These are phyloP conservation scores for Drosophila paramelanica DNA, from an alignment of 2,888 invertebrate genomes.

Conservation along the genomic window DNA sequence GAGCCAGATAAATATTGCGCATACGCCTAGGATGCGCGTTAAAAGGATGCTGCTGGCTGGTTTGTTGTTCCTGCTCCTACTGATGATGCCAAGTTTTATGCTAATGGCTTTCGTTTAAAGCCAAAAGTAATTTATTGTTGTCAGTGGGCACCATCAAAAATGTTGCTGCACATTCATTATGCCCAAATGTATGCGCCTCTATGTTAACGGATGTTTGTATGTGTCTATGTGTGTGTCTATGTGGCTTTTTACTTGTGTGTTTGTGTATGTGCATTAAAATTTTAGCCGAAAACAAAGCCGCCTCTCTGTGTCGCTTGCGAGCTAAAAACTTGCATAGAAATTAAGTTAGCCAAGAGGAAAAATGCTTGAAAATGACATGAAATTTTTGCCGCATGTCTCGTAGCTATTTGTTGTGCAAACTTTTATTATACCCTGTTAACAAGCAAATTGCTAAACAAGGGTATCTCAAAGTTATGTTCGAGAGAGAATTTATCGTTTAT, in stretches of 20 bases:
- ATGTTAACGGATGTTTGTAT: slow-evolving; percentile 2
- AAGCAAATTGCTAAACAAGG: background rate
- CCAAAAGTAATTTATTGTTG: slow-evolving; percentile 82
- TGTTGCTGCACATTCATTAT: slow-evolving; percentile 82
- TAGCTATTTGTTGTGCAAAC: slow-evolving; percentile 42
- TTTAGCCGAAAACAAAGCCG: slow-evolving; percentile 66
- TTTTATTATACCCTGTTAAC: slow-evolving; percentile 20
- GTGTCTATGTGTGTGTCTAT: slow-evolving; percentile 9
- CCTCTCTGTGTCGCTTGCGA: slow-evolving; percentile 22
- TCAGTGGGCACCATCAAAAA: slow-evolving; percentile 81
- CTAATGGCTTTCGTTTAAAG: slow-evolving; percentile 81
- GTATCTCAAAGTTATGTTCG: background rate
- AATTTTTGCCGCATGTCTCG: slow-evolving; percentile 48
- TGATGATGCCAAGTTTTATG: slow-evolving; percentile 80
- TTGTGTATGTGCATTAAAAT: slow-evolving; percentile 71
- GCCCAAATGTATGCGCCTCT: slow-evolving; percentile 61
- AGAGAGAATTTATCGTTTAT: background rate
- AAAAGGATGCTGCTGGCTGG: slow-evolving; percentile 51
- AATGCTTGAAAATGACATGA: slow-evolving; percentile 54
- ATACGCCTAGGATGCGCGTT: slow-evolving; percentile 72
- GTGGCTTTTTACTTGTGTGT: slow-evolving; percentile 19
- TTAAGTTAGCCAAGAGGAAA: slow-evolving; percentile 73
- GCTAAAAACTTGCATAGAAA: slow-evolving; percentile 74
- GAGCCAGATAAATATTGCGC: slow-evolving; percentile 80
- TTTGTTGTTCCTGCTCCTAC: slow-evolving; percentile 32